phyloP scores from a whole-genome alignment of 2,888 invertebrate genomes.

The Craniophora ligustri region DNA sequence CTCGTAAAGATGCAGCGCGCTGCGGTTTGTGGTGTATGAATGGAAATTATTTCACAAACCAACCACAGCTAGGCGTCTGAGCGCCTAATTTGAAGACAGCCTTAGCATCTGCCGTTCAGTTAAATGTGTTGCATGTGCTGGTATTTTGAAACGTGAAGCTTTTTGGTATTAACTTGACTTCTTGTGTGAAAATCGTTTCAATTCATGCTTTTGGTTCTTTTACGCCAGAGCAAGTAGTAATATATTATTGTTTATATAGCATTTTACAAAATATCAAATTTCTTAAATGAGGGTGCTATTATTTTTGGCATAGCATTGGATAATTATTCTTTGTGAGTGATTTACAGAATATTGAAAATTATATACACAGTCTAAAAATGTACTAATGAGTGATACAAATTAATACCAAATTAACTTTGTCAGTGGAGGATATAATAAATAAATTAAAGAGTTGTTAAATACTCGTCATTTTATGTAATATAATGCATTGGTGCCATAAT shows the following conservation, averaged over 20 bases:
- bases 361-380: no score
- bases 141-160: slow-evolving; percentile 25
- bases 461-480: slow-evolving; percentile 17
- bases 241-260: no score
- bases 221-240: no score
- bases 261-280: no score
- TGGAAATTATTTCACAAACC: slow-evolving; percentile 50
- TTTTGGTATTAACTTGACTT: slow-evolving; percentile 10
- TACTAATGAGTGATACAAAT: slow-evolving; percentile 4
- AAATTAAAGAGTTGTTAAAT: slow-evolving; percentile 22
- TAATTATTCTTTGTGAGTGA: no score
- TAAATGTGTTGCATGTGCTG: slow-evolving; percentile 38
- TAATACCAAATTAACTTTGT: neutral
- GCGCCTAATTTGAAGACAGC: slow-evolving; percentile 54
- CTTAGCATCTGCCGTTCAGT: slow-evolving; percentile 34
- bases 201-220: neutral
- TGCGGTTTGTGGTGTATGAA: slow-evolving; percentile 51
- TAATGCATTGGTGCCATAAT: slow-evolving; percentile 9
- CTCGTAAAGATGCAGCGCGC: slow-evolving; percentile 55
- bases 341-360: no score
- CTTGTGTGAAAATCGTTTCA: neutral
- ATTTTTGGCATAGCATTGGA: no score
- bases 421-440: slow-evolving; percentile 6
- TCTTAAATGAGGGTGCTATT: no score
- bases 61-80: slow-evolving; percentile 23